Conservation (phyloP, 2,888 invertebrate species). For the Palloptera scutellata region DNA sequence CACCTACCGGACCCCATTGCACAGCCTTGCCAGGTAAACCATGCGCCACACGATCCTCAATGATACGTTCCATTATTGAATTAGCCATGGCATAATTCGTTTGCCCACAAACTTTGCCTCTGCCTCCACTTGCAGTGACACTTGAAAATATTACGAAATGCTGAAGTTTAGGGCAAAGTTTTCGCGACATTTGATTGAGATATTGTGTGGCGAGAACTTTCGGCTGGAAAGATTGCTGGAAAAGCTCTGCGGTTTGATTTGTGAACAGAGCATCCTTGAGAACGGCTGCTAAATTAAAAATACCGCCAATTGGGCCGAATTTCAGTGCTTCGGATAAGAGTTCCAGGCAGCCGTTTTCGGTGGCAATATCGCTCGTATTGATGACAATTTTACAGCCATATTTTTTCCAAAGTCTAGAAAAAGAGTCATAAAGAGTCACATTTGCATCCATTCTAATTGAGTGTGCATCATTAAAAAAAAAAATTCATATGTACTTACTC, state of each 20-base stretch:
- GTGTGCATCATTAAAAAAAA: no score
- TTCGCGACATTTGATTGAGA: constrained; percentile 74
- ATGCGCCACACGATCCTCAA: constrained; percentile 74
- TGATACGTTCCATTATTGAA: constrained; percentile 53
- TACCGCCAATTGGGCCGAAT: constrained; percentile 78
- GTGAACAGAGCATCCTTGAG: constrained; percentile 78
- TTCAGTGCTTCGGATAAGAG: constrained; percentile 72
- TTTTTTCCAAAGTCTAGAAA: constrained; percentile 71
- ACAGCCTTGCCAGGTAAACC: constrained; percentile 83
- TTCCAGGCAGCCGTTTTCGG: constrained; percentile 72
- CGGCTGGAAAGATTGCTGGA: constrained; percentile 74
- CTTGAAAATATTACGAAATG: constrained; percentile 93
- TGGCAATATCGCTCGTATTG: constrained; percentile 76
- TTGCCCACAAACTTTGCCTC: constrained; percentile 88
- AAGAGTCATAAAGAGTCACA: not conserved
- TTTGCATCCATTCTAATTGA: no score
- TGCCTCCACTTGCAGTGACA: constrained; percentile 78
- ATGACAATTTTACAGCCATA: constrained; percentile 76
- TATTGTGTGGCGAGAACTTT: constrained; percentile 84
- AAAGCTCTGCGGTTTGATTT: constrained; percentile 77
- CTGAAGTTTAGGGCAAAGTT: constrained; percentile 68
- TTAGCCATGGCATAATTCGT: constrained; percentile 60
- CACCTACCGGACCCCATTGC: constrained; percentile 94
- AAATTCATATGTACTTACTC: constrained; percentile 66
- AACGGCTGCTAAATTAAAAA: constrained; percentile 90